Conservation (phyloP, 1,140 invertebrate species). For the Orius laevigatus region DNA sequence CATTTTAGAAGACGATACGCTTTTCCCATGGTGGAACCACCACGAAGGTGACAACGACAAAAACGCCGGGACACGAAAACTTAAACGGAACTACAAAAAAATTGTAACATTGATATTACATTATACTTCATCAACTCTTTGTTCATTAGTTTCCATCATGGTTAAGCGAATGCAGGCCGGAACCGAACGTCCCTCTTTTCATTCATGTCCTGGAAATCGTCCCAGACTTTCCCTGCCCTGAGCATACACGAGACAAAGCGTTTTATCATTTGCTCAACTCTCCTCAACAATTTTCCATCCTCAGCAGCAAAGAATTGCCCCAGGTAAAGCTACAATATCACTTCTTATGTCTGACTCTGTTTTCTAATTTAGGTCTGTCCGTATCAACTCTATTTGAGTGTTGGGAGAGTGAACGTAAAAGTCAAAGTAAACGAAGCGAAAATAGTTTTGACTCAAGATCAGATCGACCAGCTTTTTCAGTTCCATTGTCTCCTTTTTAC, state of each 20-base stretch:
- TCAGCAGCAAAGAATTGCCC: slow-evolving; percentile 2
- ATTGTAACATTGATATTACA: slow-evolving; percentile 28
- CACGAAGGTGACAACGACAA: slow-evolving; percentile 25
- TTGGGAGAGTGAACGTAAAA: slow-evolving; percentile 57
- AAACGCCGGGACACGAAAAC: slow-evolving; percentile 49
- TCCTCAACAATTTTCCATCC: not conserved
- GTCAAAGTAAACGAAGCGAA: slow-evolving; percentile 34
- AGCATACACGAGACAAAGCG: not conserved
- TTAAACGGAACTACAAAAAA: slow-evolving; percentile 54
- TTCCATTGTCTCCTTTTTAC: slow-evolving; percentile 53
- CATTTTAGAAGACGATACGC: slow-evolving; percentile 22
- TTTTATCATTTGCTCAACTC: slow-evolving; percentile 11
- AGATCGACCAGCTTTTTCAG: slow-evolving; percentile 38
- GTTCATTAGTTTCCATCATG: slow-evolving; percentile 4
- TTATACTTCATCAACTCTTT: not conserved
- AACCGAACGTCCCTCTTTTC: not conserved
- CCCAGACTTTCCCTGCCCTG: slow-evolving; percentile 5
- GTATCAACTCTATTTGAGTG: slow-evolving; percentile 75
- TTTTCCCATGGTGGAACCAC: slow-evolving; percentile 34
- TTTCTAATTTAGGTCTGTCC: slow-evolving; percentile 38
- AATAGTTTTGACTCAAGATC: slow-evolving; percentile 31
- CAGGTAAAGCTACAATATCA: slow-evolving; percentile 5
- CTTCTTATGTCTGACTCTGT: not conserved
- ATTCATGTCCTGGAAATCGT: slow-evolving; percentile 7
- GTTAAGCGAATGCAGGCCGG: slow-evolving; percentile 1